Percentiles rank a stretch among this genome's conserved stretches.
Evolutionary conservation across 1,140 invertebrate species (phyloP).

Genomic region (Drosophila paulistorum): DNA sequence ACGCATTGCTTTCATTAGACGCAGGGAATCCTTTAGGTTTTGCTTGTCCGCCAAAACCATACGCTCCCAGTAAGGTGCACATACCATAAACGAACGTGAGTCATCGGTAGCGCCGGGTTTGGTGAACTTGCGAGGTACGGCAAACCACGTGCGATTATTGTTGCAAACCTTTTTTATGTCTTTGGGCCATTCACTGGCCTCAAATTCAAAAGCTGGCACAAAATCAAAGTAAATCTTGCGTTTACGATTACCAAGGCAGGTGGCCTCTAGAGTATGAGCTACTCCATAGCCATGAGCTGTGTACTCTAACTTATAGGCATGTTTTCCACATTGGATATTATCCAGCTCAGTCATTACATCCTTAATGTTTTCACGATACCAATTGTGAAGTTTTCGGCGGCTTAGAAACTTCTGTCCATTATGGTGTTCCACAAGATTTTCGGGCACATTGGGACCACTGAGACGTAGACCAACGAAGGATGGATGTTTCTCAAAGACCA

Average conservation of each 20-base stretch:
- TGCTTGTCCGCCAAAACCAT: constrained; percentile 42
- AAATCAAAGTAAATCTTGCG: constrained; percentile 56
- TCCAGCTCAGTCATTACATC: constrained; percentile 34
- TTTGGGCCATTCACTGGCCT: constrained; percentile 22
- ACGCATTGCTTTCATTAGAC: constrained; percentile 51
- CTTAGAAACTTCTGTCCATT: constrained; percentile 20
- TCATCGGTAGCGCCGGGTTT: constrained; percentile 14
- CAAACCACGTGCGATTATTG: constrained; percentile 43
- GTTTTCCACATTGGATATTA: constrained; percentile 17
- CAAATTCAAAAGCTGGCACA: constrained; percentile 55
- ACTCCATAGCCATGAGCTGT: constrained; percentile 34
- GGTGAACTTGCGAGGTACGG: constrained; percentile 37
- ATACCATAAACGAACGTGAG: constrained; percentile 39
- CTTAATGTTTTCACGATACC: constrained; percentile 41
- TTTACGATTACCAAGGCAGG: neutral
- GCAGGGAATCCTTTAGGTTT: constrained; percentile 49
- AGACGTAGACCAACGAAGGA: constrained; percentile 29
- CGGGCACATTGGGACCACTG: neutral
- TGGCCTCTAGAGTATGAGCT: constrained; percentile 51
- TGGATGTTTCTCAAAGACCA: neutral
- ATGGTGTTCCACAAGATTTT: constrained; percentile 11
- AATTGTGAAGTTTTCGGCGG: constrained; percentile 38
- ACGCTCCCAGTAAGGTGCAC: constrained; percentile 54
- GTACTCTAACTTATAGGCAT: constrained; percentile 35
- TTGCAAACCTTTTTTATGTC: neutral